phyloP scores from a whole-genome alignment of 2,797 vertebrate species.

The Gymnoscopelus braueri region DNA sequence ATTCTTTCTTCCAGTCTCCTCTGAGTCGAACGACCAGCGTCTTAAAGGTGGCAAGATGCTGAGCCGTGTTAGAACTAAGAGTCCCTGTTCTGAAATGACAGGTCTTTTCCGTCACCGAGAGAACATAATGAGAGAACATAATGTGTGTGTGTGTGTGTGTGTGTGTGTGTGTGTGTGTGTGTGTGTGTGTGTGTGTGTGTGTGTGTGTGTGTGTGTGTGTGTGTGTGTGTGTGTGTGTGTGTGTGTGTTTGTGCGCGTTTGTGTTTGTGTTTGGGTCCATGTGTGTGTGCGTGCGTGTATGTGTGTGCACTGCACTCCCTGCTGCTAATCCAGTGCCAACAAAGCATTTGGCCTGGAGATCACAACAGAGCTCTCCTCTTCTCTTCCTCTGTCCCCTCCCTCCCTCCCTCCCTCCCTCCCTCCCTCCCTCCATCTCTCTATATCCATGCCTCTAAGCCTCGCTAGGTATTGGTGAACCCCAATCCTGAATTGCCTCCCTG shows the following conservation, averaged over 20 bases:
- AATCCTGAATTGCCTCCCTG: constrained; percentile 13
- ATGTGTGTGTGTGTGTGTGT: too few relatives aligned
- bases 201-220: not conserved
- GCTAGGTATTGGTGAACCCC: constrained; percentile 66
- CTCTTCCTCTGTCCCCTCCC: not conserved
- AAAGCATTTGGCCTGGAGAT: constrained; percentile 49
- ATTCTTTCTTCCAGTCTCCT: too few relatives aligned
- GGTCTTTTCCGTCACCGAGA: too few relatives aligned
- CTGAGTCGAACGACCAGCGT: too few relatives aligned
- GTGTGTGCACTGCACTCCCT: constrained; percentile 13
- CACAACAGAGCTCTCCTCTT: constrained; percentile 26
- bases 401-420: constrained; percentile 21
- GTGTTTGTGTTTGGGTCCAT: too few relatives aligned
- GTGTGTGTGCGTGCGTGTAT: too few relatives aligned
- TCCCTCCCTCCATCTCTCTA: constrained; percentile 20
- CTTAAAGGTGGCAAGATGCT: too few relatives aligned
- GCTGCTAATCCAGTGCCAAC: constrained; percentile 60
- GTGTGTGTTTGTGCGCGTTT: constrained; percentile 3
- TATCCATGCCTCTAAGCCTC: constrained; percentile 62
- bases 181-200: not conserved
- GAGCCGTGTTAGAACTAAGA: too few relatives aligned
- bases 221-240: constrained; percentile 12
- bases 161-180: not conserved
- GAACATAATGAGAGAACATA: too few relatives aligned
- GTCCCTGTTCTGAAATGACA: too few relatives aligned